These are phyloP conservation scores for Pyrgilauda ruficollis DNA, from an alignment of 2,113 vertebrate species.

Conservation along the genomic window DNA sequence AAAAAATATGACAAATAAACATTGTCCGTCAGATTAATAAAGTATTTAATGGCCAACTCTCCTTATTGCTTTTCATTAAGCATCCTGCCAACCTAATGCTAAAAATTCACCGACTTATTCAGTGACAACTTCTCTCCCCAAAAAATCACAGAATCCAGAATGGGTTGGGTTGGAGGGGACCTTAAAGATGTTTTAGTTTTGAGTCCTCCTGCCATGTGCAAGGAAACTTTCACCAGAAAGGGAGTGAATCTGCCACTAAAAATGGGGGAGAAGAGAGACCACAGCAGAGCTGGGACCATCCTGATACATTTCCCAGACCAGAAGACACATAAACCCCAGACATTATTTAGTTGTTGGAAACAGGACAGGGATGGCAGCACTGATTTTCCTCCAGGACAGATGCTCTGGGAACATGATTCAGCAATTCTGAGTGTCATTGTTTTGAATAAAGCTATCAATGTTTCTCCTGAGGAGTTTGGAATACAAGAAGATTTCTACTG, in stretches of 20 bases:
- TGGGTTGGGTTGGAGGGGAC: neutral
- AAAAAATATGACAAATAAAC: neutral
- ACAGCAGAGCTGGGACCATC: neutral
- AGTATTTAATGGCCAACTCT: neutral
- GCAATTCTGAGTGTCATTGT: neutral
- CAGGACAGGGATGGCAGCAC: rapidly evolving
- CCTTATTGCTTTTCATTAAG: neutral
- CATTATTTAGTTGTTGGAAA: neutral
- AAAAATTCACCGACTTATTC: neutral
- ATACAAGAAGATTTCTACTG: constrained; percentile 19
- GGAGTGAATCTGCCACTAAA: neutral
- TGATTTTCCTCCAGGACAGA: neutral
- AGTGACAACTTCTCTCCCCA: neutral
- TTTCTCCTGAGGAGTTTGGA: constrained; percentile 29
- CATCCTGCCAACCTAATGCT: neutral
- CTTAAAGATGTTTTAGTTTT: neutral
- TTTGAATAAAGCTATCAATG: constrained; percentile 23
- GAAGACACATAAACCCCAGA: neutral
- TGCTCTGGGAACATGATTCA: neutral
- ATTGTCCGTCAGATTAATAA: neutral
- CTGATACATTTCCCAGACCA: neutral
- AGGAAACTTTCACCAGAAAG: neutral
- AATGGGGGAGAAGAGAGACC: neutral
- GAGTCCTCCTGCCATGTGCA: neutral
- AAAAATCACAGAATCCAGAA: neutral